Evolutionary conservation across 2,113 vertebrate species (phyloP), one percentile per base, ranked within the genome.

Genomic region (Eleginops maclovinus): DNA sequence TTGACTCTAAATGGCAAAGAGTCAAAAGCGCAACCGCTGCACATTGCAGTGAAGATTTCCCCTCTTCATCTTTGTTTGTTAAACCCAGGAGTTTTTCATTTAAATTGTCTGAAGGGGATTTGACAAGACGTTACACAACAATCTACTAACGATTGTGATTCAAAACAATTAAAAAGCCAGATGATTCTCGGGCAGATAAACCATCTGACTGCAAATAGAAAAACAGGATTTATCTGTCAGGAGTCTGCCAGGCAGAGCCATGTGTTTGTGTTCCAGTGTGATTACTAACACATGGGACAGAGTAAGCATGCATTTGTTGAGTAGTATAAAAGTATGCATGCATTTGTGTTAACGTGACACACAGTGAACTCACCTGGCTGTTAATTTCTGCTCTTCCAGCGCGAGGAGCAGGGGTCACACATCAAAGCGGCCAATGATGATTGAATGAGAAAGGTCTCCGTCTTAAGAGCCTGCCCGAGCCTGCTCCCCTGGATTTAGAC

Each of bases 381-480:
- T 79, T 83, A 43, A 85, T 89, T 69, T 87, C 63, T 88, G 56
- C 66, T 81, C 72, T 63, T 82, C 71, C 80, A 75, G 77, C 44
- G 21, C 28, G 81, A 69, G 58, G 84, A 87, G 86, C 79, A 91
- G 81, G 58, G 89, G 90, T 91, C 85, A 76, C 81, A 90, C 86
- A 91, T 93, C 90, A 92, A 93, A 93, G 90, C 70, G 1, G 65
- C 65, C 80, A 47, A 69, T 89, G 85, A 89, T 89, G 87, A 91
- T 89, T 86, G 81, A 85, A 89, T 82, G 81, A 89, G 80, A 82
- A 88, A 82, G 71, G 68, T 63, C 61, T 79, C 2, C 4, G 64
- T 72, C 72, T 83, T 46, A 72, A 79, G 79, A 88, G 82, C 93
- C 86, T 94, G 93, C 73, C 89, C 69, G 5, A 86, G 74, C 92